These are phyloP conservation scores for Sinohyriopsis cumingii DNA, from an alignment of 2,888 invertebrate species.

Conservation along the genomic window DNA sequence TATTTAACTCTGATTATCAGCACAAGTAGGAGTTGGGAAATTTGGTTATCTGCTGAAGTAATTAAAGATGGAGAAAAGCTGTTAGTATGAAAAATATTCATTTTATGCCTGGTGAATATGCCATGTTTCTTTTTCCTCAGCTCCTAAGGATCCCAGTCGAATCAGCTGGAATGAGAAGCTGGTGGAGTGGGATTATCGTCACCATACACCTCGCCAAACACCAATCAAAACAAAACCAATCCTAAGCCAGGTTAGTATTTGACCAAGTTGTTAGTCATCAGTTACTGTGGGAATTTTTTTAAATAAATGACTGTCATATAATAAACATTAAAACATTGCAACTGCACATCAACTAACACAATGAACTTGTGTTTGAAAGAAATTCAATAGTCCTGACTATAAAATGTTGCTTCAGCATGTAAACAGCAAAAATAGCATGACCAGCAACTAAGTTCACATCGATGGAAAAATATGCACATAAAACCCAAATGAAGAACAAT, in stretches of 20 bases:
- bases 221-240: slow-evolving; percentile 45
- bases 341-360: too few relatives aligned
- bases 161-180: slow-evolving; percentile 48
- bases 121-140: slow-evolving; percentile 28
- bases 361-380: too few relatives aligned
- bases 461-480: too few relatives aligned
- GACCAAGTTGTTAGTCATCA: not conserved
- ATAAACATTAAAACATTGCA: not conserved
- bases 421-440: too few relatives aligned
- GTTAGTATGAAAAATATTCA: not conserved
- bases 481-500: too few relatives aligned
- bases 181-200: slow-evolving; percentile 31
- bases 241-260: slow-evolving; percentile 37
- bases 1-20: too few relatives aligned
- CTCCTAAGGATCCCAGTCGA: slow-evolving; percentile 49
- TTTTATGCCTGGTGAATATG: not conserved
- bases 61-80: too few relatives aligned
- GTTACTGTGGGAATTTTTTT: not conserved
- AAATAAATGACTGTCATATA: not conserved
- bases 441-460: too few relatives aligned
- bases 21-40: too few relatives aligned
- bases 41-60: too few relatives aligned
- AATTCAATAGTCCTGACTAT: too few relatives aligned
- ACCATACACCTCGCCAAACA: slow-evolving; percentile 40
- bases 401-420: too few relatives aligned